These are phyloP conservation scores for Parazoanthus darwini DNA, from an alignment of 92 coral and sea anemone genomes.

Conservation along the genomic window DNA sequence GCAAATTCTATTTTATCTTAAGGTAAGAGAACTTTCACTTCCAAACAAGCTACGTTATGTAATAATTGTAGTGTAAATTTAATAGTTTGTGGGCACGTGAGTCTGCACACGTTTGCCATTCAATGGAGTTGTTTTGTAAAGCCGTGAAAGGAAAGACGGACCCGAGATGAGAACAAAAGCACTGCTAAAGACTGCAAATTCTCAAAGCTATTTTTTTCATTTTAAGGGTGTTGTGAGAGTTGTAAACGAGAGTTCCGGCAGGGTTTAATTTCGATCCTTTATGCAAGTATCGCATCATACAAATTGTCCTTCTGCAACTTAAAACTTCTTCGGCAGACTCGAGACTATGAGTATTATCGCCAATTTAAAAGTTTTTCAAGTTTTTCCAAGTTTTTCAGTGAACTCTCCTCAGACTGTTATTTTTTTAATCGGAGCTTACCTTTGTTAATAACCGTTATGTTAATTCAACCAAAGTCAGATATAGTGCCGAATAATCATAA, in stretches of 20 bases:
- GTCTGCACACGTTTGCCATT: neutral
- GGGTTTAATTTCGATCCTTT: neutral
- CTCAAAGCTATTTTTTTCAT: neutral
- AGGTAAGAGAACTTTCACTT: neutral
- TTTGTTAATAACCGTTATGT: too few species aligned
- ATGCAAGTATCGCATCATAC: neutral
- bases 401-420: too few species aligned
- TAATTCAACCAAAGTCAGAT: too few species aligned
- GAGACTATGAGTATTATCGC: neutral
- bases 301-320: too few species aligned
- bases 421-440: too few species aligned
- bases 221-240: neutral
- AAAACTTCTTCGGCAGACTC: neutral
- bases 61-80: neutral
- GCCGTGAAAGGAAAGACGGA: neutral
- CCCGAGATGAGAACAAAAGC: neutral
- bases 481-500: too few species aligned
- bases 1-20: too few species aligned
- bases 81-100: neutral
- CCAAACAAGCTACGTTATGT: neutral
- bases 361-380: too few species aligned
- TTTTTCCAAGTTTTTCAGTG: too few species aligned
- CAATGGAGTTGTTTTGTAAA: neutral
- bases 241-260: neutral
- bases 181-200: neutral